phyloP scores from a whole-genome alignment of 2,113 vertebrate genomes.

The Azemiops feae region DNA sequence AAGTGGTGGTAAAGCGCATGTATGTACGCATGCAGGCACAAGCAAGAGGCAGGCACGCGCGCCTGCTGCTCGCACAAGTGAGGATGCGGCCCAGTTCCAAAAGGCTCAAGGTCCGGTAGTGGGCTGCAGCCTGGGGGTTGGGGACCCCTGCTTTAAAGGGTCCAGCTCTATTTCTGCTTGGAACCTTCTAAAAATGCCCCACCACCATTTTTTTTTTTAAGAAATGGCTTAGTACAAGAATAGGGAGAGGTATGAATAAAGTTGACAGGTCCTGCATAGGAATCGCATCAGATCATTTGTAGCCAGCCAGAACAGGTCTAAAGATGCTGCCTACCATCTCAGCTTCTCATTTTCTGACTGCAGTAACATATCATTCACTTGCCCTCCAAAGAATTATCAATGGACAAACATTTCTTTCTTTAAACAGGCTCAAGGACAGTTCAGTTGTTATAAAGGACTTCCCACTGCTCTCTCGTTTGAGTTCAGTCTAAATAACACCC shows the following conservation, averaged over 20 bases:
- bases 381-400: neutral
- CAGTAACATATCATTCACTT: neutral
- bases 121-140: too few relatives aligned
- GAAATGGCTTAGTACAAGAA: neutral
- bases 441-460: neutral
- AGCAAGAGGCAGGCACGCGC: too few relatives aligned
- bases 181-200: neutral
- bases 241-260: neutral
- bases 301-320: neutral
- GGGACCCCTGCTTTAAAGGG: too few relatives aligned
- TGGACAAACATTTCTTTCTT: neutral
- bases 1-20: neutral
- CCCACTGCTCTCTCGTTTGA: neutral
- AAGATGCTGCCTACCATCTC: neutral
- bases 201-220: neutral
- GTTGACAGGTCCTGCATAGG: neutral
- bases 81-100: neutral
- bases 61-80: neutral
- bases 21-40: too few relatives aligned
- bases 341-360: neutral
- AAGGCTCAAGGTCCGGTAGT: too few relatives aligned
- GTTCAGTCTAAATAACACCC: neutral
- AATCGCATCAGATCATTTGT: neutral
- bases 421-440: neutral
- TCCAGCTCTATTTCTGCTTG: neutral